Evolutionary conservation across 2,113 vertebrate genomes (phyloP).

Genomic region (Callopanchax toddi): DNA sequence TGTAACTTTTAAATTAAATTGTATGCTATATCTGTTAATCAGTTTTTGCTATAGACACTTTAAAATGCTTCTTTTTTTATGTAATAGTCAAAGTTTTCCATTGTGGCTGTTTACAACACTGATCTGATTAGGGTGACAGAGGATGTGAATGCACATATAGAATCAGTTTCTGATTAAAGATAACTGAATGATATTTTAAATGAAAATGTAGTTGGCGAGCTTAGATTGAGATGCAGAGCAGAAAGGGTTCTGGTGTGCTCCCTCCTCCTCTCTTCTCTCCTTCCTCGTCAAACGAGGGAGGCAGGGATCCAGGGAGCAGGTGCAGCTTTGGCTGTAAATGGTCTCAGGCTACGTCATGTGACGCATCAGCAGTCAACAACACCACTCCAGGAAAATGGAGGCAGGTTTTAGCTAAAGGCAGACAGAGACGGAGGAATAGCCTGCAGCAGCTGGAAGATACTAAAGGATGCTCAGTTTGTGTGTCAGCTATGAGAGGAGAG

Average conservation of each 20-base stretch:
- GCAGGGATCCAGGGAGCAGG: constrained; percentile 70
- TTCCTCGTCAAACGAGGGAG: constrained; percentile 33
- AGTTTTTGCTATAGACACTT: no score
- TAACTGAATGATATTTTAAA: background rate
- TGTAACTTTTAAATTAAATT: no score
- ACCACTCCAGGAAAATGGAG: constrained; percentile 80
- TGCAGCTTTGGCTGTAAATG: constrained; percentile 68
- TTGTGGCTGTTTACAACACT: no score
- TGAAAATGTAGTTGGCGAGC: background rate
- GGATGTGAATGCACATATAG: background rate
- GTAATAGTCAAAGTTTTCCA: no score
- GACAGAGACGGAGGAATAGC: constrained; percentile 23
- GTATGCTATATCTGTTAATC: no score
- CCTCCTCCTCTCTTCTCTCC: constrained; percentile 6
- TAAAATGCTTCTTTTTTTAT: no score
- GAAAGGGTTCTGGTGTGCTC: constrained; percentile 12
- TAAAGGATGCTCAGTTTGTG: constrained; percentile 43
- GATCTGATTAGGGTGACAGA: no score
- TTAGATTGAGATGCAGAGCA: constrained; percentile 3
- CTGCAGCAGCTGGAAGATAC: constrained; percentile 36
- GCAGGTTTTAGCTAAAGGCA: constrained; percentile 66
- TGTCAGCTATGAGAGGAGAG: constrained; percentile 17
- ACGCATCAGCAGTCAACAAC: constrained; percentile 75
- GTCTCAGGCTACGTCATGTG: constrained; percentile 70
- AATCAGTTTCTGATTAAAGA: background rate